A percentile compares a stretch with the other conserved stretches of the same genome.
These are phyloP conservation scores for Eonycteris spelaea DNA, from an alignment of 2,113 vertebrate genomes.

Conservation along the genomic window DNA sequence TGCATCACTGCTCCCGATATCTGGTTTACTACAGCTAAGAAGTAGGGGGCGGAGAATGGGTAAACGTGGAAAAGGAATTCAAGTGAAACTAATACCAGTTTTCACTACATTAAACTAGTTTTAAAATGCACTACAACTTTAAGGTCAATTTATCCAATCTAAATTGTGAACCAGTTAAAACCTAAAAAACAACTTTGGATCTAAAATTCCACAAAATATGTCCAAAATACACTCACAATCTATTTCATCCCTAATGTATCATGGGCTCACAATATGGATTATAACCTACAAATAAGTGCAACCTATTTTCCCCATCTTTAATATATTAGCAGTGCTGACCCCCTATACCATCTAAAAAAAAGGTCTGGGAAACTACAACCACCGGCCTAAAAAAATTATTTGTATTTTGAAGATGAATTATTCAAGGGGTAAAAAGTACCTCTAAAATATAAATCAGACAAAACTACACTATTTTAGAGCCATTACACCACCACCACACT, in stretches of 20 bases:
- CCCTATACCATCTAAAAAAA: background rate
- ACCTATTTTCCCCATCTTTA: background rate
- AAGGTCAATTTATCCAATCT: background rate
- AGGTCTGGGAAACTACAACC: background rate
- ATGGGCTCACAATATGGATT: background rate
- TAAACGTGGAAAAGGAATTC: background rate
- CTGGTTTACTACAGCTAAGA: background rate
- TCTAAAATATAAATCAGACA: background rate
- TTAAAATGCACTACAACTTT: background rate
- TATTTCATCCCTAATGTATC: background rate
- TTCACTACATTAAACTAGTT: background rate
- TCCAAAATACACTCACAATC: background rate
- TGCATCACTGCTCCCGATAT: background rate
- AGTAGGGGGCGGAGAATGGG: background rate
- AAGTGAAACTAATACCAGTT: background rate
- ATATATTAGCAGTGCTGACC: background rate
- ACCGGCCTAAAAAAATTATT: background rate
- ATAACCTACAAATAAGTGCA: background rate
- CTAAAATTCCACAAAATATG: background rate
- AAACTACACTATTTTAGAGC: background rate
- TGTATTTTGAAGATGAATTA: background rate
- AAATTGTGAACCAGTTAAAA: background rate
- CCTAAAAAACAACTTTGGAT: background rate
- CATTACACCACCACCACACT: background rate
- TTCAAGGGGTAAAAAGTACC: background rate